A percentile compares a stretch with the other conserved stretches of the same genome.
Evolutionary conservation across 2,113 vertebrate species (phyloP).

Genomic region (Xenopus borealis): DNA sequence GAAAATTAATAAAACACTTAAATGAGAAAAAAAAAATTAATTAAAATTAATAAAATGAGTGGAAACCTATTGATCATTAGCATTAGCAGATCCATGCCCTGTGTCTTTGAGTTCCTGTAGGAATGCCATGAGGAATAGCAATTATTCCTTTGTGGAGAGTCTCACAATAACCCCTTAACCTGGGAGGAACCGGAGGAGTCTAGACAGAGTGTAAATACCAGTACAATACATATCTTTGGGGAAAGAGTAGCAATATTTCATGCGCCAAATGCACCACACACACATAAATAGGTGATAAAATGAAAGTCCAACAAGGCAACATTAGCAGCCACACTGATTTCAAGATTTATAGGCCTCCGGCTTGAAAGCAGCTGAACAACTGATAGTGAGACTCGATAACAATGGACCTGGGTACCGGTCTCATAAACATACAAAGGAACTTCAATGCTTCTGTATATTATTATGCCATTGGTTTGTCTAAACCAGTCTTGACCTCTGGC

Average conservation of each 20-base stretch:
- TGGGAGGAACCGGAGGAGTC: constrained; percentile 36
- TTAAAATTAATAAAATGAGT: too few species aligned
- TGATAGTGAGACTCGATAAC: constrained; percentile 63
- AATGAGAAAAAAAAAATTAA: too few species aligned
- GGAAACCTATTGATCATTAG: too few species aligned
- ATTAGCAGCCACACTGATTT: constrained; percentile 52
- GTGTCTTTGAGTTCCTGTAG: too few species aligned
- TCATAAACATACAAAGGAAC: constrained; percentile 58
- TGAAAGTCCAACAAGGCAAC: constrained; percentile 47
- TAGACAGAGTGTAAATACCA: constrained; percentile 23
- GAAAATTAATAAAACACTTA: too few species aligned
- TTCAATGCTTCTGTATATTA: constrained; percentile 66
- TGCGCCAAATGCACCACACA: constrained; percentile 48
- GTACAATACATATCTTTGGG: constrained; percentile 8
- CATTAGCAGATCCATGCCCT: too few species aligned
- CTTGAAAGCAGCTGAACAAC: constrained; percentile 57
- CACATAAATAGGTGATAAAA: constrained; percentile 64
- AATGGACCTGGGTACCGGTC: constrained; percentile 55
- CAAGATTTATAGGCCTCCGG: constrained; percentile 61
- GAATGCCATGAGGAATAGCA: too few species aligned
- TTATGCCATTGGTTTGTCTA: constrained; percentile 65
- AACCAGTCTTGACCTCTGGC: constrained; percentile 58
- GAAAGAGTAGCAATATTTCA: constrained; percentile 5
- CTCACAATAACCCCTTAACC: constrained; percentile 1
- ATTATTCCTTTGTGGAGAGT: constrained; percentile 1